phyloP scores from a whole-genome alignment of 2,888 invertebrate species.

The Pristionchus maxplancki region DNA sequence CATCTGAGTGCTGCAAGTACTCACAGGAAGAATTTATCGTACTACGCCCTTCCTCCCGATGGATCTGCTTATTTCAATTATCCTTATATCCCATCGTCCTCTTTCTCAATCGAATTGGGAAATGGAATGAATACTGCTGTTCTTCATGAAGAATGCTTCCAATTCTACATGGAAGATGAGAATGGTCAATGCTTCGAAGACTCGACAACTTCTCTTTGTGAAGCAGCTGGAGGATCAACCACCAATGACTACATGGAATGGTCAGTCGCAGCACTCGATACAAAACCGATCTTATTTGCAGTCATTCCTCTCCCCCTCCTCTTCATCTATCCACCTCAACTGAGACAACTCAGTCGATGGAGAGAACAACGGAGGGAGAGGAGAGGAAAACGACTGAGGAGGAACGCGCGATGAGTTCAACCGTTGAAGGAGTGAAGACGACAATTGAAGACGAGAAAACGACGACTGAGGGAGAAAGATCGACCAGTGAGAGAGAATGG shows the following conservation, averaged over 20 bases:
- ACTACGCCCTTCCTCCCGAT: background rate
- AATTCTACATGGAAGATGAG: slow-evolving; percentile 24
- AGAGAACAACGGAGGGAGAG: background rate
- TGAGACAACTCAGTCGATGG: background rate
- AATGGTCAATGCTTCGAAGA: background rate
- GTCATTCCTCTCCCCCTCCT: background rate
- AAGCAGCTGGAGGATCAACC: background rate
- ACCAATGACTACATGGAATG: background rate
- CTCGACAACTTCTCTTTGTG: background rate
- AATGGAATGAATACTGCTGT: slow-evolving; percentile 8
- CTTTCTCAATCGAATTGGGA: slow-evolving; percentile 20
- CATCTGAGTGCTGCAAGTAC: background rate
- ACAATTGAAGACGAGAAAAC: background rate
- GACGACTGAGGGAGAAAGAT: background rate
- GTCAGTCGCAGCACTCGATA: background rate
- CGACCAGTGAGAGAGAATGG: background rate
- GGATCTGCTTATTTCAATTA: background rate
- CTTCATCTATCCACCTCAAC: background rate
- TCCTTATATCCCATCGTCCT: background rate
- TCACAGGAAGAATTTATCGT: background rate
- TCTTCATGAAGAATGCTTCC: background rate
- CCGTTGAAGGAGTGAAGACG: background rate
- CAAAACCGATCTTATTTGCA: background rate
- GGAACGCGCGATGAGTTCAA: background rate
- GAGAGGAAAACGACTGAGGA: background rate